Base-by-base conservation (phyloP, 2,797 vertebrate species). In the Caiman crocodilus region DNA sequence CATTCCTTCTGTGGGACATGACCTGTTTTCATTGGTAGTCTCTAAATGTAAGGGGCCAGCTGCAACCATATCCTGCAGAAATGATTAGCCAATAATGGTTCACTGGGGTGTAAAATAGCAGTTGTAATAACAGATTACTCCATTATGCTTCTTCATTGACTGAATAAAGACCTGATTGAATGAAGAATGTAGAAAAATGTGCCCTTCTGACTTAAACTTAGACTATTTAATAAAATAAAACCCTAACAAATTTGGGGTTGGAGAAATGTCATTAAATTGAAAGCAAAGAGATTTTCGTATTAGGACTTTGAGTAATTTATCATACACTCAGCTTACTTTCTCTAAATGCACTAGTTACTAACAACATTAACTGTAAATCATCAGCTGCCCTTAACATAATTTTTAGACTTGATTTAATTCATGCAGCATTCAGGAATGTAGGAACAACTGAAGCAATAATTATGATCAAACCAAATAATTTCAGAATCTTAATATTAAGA, bases 11-110 rank as follows among this genome's bases (percentile, higher is more conserved):
- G 69, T 82, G 67, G 85, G 87, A 86, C 84, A 85, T 56, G 69
- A 79, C 79, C 75, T 59, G 35, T 59, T 91, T 93, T 94, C 67
- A 26, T 16, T 84, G 61, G 35, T 90, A 79, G 79, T 87, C 85
- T 89, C 87, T 84, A 69, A 90, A 64, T 4, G 2, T 80, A 80
- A 84, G 88, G 90, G 71, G 50, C 35, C 56, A 79, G 76, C 86
- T 89, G 50, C 90, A 87, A 85, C 77, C 79, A 0, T n/a, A 30
- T 61, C 18, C 16, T 58, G 84, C 67, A 87, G 67, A 91, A 94
- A 84, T 74, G 79, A 93, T 93, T 93, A n/a, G 3, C 76, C 74
- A 79, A 32, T 92, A 85, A 63, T 88, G 89, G 79, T 86, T 60
- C 89, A 78, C 56, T 3, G 15, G 76, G 21, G 23, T 94, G 78